These are phyloP conservation scores for Indri indri DNA, from an alignment of 2,113 vertebrate species.

Conservation along the genomic window DNA sequence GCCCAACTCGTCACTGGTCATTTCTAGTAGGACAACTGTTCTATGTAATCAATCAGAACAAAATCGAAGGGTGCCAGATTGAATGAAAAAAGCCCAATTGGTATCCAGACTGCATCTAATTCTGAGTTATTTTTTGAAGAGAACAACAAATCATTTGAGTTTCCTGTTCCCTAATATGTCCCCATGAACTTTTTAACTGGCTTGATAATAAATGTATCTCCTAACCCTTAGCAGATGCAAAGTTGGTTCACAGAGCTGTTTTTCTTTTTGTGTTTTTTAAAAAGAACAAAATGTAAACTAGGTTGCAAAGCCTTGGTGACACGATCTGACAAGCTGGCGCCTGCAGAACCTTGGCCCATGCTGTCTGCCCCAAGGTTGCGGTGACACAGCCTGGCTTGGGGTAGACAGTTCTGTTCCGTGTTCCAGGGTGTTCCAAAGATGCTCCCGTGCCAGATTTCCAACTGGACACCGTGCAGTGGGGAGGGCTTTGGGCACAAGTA, in stretches of 20 bases:
- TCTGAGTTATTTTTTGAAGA: not conserved
- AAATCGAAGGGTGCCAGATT: not conserved
- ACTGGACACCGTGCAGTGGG: rapidly evolving
- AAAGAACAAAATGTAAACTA: not conserved
- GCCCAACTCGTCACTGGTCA: not conserved
- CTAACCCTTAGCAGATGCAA: not conserved
- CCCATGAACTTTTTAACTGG: slow-evolving; percentile 33
- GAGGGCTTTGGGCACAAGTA: rapidly evolving
- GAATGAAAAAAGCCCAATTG: not conserved
- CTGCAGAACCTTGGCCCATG: not conserved
- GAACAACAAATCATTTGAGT: not conserved
- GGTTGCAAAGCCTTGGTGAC: not conserved
- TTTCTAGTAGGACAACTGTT: not conserved
- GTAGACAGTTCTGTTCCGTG: not conserved
- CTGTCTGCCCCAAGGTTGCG: not conserved
- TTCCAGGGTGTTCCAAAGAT: not conserved
- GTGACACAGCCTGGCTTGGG: not conserved
- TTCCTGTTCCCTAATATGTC: slow-evolving; percentile 15
- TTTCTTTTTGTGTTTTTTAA: not conserved
- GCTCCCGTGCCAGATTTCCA: not conserved
- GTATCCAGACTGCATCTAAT: not conserved
- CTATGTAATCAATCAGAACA: rapidly evolving
- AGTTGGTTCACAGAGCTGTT: slow-evolving; percentile 2
- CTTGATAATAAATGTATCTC: not conserved
- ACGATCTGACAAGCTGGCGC: rapidly evolving